A percentile compares a stretch with the other conserved stretches of the same genome.
Conservation (phyloP, 2,113 vertebrate species). For the Engystomops pustulosus region DNA sequence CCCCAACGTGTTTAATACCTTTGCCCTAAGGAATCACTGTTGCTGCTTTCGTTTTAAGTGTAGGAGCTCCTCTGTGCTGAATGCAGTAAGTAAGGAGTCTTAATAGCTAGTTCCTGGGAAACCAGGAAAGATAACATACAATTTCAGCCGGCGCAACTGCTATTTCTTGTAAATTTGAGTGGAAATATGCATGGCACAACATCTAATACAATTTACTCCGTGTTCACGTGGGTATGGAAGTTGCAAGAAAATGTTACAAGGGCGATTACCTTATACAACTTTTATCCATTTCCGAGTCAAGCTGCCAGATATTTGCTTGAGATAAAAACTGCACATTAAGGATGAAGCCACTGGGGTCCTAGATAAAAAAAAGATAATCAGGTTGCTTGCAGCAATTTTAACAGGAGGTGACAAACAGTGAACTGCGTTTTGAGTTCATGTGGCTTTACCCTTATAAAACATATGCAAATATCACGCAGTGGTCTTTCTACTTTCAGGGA, state of each 20-base stretch:
- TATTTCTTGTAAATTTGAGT: conserved; percentile 26
- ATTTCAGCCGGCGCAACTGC: not conserved
- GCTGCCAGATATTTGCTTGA: not conserved
- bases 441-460: not conserved
- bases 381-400: not conserved
- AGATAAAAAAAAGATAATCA: conserved; percentile 1
- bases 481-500: not conserved
- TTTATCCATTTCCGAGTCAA: not conserved
- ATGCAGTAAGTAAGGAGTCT: conserved; percentile 6
- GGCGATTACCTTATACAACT: not conserved
- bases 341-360: not conserved
- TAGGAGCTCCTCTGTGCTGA: conserved; percentile 17
- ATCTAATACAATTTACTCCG: conserved; percentile 7
- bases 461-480: not conserved
- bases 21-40: conserved; percentile 22
- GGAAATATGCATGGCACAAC: not conserved
- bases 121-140: not conserved
- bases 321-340: not conserved
- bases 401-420: not conserved
- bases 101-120: conserved; percentile 26
- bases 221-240: not conserved
- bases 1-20: conserved; percentile 8
- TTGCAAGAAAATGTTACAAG: not conserved
- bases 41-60: conserved; percentile 12
- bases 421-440: not conserved